Evolutionary conservation across 2,888 invertebrate genomes (phyloP), one percentile per base, ranked within the genome.

Genomic region (Tuberolachnus salignus): DNA sequence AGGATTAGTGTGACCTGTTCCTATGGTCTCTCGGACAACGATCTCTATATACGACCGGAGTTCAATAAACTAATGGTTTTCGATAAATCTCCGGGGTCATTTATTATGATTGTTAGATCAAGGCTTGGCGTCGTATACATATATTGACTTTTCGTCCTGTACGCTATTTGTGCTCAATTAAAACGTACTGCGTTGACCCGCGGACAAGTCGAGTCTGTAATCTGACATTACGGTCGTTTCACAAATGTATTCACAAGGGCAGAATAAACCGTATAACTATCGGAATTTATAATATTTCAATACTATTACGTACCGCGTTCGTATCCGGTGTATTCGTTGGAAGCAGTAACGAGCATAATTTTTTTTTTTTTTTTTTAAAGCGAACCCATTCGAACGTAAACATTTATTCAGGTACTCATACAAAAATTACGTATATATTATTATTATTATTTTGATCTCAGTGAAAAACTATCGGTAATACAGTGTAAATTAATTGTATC

Each of bases 51-150:
- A 34, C 59, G n/a, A n/a, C 34, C 23, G 46, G 49, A 49, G 73
- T 74, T 74, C 73, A 74, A 44, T 9, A 63, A 64, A 64, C 73
- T 23, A 64, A 53, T 53, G 64, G 13, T 23, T 34, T 42, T 53
- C 16, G 19, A 51, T 34, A 4, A 63, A 42, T 21, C 44, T 19
- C 51, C n/a, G n/a, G 42, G 61, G 78, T 69, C 72, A 69, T 80
- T 78, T 80, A 80, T 81, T 78, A 80, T 70, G 80, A 72, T 63
- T 59, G 74, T 67, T 64, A 71, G 74, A 59, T 81, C 59, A 61
- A 23, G 49, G 80, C 51, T 71, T 80, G 73, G 64, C 80, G 73
- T 73, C 69, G 34, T 34, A 34, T 51, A 34, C 34, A 2, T 53
- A 9, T 42, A 51, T 51, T 21, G 34, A 51, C 51, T 51, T 63